Percentiles rank a stretch among this genome's conserved stretches.
Conservation (phyloP, 2,888 invertebrate genomes). For the Geotrupes spiniger region DNA sequence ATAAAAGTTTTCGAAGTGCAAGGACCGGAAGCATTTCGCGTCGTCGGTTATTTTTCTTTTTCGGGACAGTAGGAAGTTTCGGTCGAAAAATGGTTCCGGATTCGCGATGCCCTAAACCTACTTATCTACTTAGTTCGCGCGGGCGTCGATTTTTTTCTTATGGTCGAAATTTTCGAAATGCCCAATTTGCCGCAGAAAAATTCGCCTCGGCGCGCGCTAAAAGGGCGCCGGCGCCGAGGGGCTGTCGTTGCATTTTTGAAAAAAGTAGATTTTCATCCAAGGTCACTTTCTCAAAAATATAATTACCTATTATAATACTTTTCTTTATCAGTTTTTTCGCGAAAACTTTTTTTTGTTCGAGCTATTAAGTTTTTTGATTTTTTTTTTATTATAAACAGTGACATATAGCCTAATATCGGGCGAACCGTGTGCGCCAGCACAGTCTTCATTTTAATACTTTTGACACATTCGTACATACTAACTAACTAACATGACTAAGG, state of each 20-base stretch:
- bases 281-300: conserved; percentile 53
- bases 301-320: conserved; percentile 48
- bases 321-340: conserved; percentile 34
- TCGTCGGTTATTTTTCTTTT: too few species aligned
- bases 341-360: conserved; percentile 40
- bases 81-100: too few species aligned
- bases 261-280: conserved; percentile 47
- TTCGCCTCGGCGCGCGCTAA: conserved; percentile 12
- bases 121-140: too few species aligned
- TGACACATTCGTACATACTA: conserved; percentile 51
- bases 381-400: conserved; percentile 32
- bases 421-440: conserved; percentile 47
- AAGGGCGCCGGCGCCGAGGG: conserved; percentile 19
- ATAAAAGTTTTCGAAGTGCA: conserved; percentile 17
- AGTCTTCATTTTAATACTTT: conserved; percentile 52
- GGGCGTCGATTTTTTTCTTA: too few species aligned
- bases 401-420: conserved; percentile 48
- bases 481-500: conserved; percentile 39
- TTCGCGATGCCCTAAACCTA: too few species aligned
- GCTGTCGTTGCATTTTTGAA: conserved; percentile 41
- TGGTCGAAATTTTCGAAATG: too few species aligned
- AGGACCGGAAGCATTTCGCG: too few species aligned
- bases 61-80: too few species aligned
- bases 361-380: conserved; percentile 32
- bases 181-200: conserved; percentile 30